Evolutionary conservation across 2,797 vertebrate genomes (phyloP).

Genomic region (Gymnothorax javanicus): DNA sequence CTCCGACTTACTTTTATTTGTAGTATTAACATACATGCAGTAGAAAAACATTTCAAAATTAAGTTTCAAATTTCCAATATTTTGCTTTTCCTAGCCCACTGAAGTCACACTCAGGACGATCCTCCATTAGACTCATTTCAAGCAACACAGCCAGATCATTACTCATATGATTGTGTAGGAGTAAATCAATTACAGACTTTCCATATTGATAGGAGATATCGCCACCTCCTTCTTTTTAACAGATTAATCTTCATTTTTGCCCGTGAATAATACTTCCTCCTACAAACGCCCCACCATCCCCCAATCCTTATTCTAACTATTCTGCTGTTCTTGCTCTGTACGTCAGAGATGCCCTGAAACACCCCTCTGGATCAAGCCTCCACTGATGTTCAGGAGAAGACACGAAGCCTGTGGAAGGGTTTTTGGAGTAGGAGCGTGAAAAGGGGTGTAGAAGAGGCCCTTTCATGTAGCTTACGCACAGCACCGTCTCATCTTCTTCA

Average conservation of each 20-base stretch:
- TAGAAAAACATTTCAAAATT: too few species aligned
- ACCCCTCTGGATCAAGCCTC: conserved; percentile 63
- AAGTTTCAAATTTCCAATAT: too few species aligned
- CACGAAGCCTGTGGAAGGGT: conserved; percentile 59
- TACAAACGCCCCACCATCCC: neutral
- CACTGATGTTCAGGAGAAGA: conserved; percentile 58
- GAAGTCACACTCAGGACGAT: neutral
- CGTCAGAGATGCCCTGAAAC: conserved; percentile 49
- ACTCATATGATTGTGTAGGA: neutral
- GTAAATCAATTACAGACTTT: neutral
- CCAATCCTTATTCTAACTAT: conserved; percentile 45
- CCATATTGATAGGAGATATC: conserved; percentile 30
- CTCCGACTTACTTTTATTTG: too few species aligned
- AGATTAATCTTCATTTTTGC: conserved; percentile 46
- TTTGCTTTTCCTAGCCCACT: too few species aligned
- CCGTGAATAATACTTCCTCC: conserved; percentile 50
- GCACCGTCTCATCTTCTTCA: conserved; percentile 73
- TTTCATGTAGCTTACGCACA: conserved; percentile 71
- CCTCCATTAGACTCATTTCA: neutral
- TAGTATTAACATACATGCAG: too few species aligned
- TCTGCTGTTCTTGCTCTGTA: conserved; percentile 48
- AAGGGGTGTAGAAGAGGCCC: conserved; percentile 64
- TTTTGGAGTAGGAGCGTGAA: conserved; percentile 70
- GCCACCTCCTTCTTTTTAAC: conserved; percentile 44
- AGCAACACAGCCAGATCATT: neutral